Conservation (phyloP, 2,888 invertebrate genomes). For the Coleophora deauratella region DNA sequence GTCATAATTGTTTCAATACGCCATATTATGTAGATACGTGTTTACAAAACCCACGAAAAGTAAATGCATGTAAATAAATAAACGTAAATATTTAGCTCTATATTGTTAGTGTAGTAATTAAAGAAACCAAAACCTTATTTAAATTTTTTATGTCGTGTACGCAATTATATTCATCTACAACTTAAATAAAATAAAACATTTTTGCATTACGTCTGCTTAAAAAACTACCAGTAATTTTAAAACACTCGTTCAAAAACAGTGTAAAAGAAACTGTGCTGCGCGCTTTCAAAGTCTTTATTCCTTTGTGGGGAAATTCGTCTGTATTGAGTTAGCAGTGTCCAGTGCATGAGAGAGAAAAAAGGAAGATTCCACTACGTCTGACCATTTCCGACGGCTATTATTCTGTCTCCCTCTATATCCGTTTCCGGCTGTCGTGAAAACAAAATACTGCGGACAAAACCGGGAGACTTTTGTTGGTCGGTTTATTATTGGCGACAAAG, state of each 20-base stretch:
- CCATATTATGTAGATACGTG: no score
- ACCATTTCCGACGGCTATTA: conserved; percentile 74
- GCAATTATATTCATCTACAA: no score
- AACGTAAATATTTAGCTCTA: no score
- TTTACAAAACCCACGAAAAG: no score
- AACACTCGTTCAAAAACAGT: conserved; percentile 10
- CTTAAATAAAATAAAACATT: no score
- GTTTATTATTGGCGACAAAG: conserved; percentile 26
- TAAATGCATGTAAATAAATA: no score
- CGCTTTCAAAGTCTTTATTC: conserved; percentile 19
- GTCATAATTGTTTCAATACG: no score
- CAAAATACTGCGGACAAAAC: conserved; percentile 64
- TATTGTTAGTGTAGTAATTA: no score
- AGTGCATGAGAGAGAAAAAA: conserved; percentile 56
- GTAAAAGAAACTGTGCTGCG: conserved; percentile 6
- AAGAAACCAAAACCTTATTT: no score
- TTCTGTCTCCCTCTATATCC: conserved; percentile 74
- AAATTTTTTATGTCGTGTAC: no score
- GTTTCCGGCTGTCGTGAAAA: conserved; percentile 70
- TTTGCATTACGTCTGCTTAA: no score
- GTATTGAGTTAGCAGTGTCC: conserved; percentile 56
- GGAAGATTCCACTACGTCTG: conserved; percentile 68
- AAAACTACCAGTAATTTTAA: conserved; percentile 8
- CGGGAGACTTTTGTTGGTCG: conserved; percentile 16
- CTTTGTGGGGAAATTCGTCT: conserved; percentile 16